Evolutionary conservation across 2,113 vertebrate genomes (phyloP), one percentile per base, ranked within the genome.

Genomic region (Sterrhoptilus dennistouni): DNA sequence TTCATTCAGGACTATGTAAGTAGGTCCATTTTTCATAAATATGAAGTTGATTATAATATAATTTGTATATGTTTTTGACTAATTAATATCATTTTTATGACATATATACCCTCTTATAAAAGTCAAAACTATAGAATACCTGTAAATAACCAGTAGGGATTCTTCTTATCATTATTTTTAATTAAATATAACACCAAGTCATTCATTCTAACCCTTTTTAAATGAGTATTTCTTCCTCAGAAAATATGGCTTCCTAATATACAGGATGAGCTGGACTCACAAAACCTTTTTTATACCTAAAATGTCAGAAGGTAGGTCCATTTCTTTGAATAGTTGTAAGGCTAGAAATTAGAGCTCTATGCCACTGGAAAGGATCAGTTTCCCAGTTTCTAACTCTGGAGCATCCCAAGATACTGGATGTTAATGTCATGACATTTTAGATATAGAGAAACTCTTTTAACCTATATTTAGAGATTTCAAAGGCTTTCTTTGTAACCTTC

Each of bases 381-480:
- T 95, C 64, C 95, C 95, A 97, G 38, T 93, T 97, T 94, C 78
- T 94, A 91, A 91, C 64, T 91, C 85, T 59, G 69, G 91, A 95
- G 68, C 25, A 80, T 96, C 94, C 95, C 95, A 93, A 92, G 95
- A 92, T 82, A 93, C 84, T 83, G 86, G 86, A 94, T 95, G 75
- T 88, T 96, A 97, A 97, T 97, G 95, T 97, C 95, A 96, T 96
- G 96, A 95, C 94, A 97, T 97, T 97, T 97, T 91, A 91, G 83
- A 82, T 95, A 77, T 12, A 97, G 70, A 96, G 94, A 96, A 96
- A 95, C 61, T 79, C 82, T 96, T 97, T 96, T 84, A 90, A 95
- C 86, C 71, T 97, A 82, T 95, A 77, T 84, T 93, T 93, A 96
- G 93, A 96, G 31, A 49, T 94, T 97, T 97, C 85, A 95, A 97